Evolutionary conservation across 30 jellyfish, hydroid and myxozoan species (phyloP), one percentile per base, ranked within the genome.

Genomic region (Cassiopea andromeda): DNA sequence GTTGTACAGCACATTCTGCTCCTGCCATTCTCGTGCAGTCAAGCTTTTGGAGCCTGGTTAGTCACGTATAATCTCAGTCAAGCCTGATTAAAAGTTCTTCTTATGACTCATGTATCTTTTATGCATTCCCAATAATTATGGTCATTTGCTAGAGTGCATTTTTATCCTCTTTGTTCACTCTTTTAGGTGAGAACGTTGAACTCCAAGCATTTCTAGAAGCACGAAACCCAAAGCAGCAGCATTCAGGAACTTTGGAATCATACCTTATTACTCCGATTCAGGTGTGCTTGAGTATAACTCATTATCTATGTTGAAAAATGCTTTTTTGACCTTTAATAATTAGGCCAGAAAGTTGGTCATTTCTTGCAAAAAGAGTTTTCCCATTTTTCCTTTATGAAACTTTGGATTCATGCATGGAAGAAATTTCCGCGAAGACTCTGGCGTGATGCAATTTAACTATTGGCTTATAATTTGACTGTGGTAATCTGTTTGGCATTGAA

Each of bases 1-100:
- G 64, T 77, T 96, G 80, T 96, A 96, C 89, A 96, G 99, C 95
- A 96, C 99, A 44, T 96, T 96, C 76, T 96, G 99, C 66, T 96
- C 99, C 1, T 96, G 99, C 81, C 99, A 96, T 48, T 96, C 99
- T 14, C 85, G 99, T 46, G 99, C 99, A 1, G 97, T 96, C 45
- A 96, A 96, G 71, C 96, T 96, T 15, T 77, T 96, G 12, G 96
- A 96, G 60, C 91, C 93, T 64, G 97, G 99, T 96, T 79, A 76
- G 98, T 14, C 27, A 1, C 38, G 15, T 2, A 6, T 77, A 6
- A 4, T 70, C 12, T 3, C 64, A 10, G 12, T 54, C 12, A 6
- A 3, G 64, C 64, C 64, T 3, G 12, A 3, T 3, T 10, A 54
- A 3, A 6, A 54, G 64, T 54, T 54, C 64, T 54, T 54, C 64